These are phyloP conservation scores for Pseudorasbora parva DNA, from an alignment of 2,113 vertebrate genomes.

Conservation along the genomic window DNA sequence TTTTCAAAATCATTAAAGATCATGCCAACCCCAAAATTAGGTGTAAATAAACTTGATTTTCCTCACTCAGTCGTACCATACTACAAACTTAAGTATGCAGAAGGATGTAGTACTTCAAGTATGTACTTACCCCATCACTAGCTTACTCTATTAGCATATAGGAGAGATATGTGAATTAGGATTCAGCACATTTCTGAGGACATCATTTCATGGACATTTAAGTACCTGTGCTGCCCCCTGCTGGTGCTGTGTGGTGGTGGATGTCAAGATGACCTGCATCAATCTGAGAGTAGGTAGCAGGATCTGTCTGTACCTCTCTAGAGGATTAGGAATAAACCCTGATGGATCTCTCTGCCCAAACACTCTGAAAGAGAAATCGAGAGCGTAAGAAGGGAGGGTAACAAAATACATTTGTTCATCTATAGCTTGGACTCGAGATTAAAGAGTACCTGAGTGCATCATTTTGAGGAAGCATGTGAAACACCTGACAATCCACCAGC, in stretches of 20 bases:
- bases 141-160: not conserved
- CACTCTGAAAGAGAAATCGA: slow-evolving; percentile 66
- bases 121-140: not conserved
- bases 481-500: slow-evolving; percentile 93
- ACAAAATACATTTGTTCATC: not conserved
- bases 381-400: not conserved
- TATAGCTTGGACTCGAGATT: not conserved
- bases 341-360: slow-evolving; percentile 86
- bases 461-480: slow-evolving; percentile 92
- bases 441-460: slow-evolving; percentile 80
- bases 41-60: too few relatives aligned
- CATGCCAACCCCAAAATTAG: too few relatives aligned
- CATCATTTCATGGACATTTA: not conserved
- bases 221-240: slow-evolving; percentile 92
- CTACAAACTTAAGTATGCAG: not conserved
- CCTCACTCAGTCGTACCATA: too few relatives aligned
- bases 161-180: not conserved
- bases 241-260: slow-evolving; percentile 89
- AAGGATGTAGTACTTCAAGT: not conserved
- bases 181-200: not conserved
- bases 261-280: slow-evolving; percentile 93
- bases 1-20: too few relatives aligned
- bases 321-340: slow-evolving; percentile 89
- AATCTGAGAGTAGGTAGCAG: slow-evolving; percentile 90
- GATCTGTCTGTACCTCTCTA: slow-evolving; percentile 93